Percentiles rank a stretch among this genome's conserved stretches.
phyloP scores from a whole-genome alignment of 2,797 vertebrate genomes.

The Pelochelys cantorii region DNA sequence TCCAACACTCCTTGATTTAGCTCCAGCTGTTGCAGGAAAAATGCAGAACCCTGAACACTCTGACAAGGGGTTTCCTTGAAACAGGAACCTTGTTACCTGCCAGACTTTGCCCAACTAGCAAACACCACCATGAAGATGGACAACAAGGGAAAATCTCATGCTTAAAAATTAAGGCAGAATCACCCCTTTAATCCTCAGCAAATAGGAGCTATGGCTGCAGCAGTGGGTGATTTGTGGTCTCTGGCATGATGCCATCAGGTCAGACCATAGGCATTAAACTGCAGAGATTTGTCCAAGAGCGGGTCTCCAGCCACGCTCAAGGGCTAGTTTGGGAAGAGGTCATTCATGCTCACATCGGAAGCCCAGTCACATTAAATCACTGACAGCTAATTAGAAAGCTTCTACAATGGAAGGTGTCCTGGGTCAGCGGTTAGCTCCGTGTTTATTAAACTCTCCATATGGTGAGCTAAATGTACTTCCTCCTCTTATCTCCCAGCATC shows the following conservation, averaged over 20 bases:
- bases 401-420: slow-evolving; percentile 16
- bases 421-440: background rate
- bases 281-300: background rate
- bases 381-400: slow-evolving; percentile 75
- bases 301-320: slow-evolving; percentile 35
- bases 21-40: background rate
- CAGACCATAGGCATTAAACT: background rate
- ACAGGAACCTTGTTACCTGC: background rate
- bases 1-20: no score
- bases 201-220: background rate
- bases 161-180: background rate
- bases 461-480: background rate
- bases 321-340: slow-evolving; percentile 46
- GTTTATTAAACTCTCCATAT: background rate
- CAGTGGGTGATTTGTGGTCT: background rate
- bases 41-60: rapidly evolving
- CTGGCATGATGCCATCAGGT: background rate
- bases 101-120: background rate
- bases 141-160: background rate
- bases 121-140: background rate
- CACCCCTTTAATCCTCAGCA: background rate
- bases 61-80: background rate
- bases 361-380: slow-evolving; percentile 67
- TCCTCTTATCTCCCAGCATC: background rate
- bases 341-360: slow-evolving; percentile 61